A percentile compares a stretch with the other conserved stretches of the same genome.
These are phyloP conservation scores for Apis cerana DNA, from an alignment of 1,140 invertebrate genomes.

Conservation along the genomic window DNA sequence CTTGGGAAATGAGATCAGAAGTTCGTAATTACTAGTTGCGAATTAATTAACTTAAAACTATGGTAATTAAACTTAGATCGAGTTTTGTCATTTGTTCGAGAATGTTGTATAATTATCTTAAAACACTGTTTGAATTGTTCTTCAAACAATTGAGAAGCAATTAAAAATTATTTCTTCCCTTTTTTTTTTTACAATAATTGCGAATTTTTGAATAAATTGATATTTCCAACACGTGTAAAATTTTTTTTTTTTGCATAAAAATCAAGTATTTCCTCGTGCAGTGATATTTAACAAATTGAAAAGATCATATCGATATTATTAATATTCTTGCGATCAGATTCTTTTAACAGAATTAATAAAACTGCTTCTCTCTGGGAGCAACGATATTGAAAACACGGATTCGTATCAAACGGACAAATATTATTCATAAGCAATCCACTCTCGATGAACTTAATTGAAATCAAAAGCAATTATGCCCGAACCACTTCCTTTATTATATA, in stretches of 20 bases:
- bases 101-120: neutral
- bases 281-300: neutral
- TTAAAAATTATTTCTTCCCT: neutral
- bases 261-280: neutral
- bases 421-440: slow-evolving; percentile 5
- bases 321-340: neutral
- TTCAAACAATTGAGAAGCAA: neutral
- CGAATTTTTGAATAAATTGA: neutral
- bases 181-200: no score
- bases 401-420: slow-evolving; percentile 3
- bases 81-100: neutral
- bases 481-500: neutral
- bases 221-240: neutral
- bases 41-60: neutral
- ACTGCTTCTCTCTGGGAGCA: neutral
- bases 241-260: neutral
- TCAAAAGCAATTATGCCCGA: neutral
- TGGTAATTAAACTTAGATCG: neutral
- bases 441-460: slow-evolving; percentile 1
- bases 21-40: neutral
- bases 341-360: slow-evolving; percentile 1
- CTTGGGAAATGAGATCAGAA: neutral
- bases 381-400: slow-evolving; percentile 1
- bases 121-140: neutral
- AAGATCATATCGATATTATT: neutral